These are phyloP conservation scores for Aplocera efformata DNA, from an alignment of 2,888 invertebrate species.

Conservation along the genomic window DNA sequence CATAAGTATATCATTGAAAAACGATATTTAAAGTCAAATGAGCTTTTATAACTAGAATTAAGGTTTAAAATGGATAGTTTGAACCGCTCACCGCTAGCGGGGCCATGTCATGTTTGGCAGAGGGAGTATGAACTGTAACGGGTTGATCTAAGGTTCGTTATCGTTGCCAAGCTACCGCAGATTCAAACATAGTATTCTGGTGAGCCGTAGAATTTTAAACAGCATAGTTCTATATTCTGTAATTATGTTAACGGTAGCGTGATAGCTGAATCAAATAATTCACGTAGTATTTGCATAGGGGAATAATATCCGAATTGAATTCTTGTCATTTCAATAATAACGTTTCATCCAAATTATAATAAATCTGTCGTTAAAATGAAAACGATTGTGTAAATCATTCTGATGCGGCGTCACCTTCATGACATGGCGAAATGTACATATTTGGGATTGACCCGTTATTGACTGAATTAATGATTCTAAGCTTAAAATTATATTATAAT, in stretches of 20 bases:
- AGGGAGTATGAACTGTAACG: too few relatives aligned
- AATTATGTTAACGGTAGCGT: slow-evolving; percentile 31
- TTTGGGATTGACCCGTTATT: slow-evolving; percentile 16
- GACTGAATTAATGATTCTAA: slow-evolving; percentile 9
- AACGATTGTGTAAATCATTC: slow-evolving; percentile 25
- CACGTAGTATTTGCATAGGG: slow-evolving; percentile 26
- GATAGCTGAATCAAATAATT: slow-evolving; percentile 24
- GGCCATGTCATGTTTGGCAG: too few relatives aligned
- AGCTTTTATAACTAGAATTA: too few relatives aligned
- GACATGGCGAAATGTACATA: slow-evolving; percentile 11
- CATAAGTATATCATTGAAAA: background rate
- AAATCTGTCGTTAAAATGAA: slow-evolving; percentile 30
- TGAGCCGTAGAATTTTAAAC: too few relatives aligned
- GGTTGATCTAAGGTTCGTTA: too few relatives aligned
- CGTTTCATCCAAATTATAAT: slow-evolving; percentile 28
- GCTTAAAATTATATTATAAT: too few relatives aligned
- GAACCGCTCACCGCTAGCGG: too few relatives aligned
- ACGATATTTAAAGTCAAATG: too few relatives aligned
- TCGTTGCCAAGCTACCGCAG: too few relatives aligned
- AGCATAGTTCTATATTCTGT: too few relatives aligned
- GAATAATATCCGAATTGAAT: slow-evolving; percentile 23
- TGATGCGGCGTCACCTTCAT: slow-evolving; percentile 20
- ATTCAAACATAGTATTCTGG: too few relatives aligned
- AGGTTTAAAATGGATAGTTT: too few relatives aligned
- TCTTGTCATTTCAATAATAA: slow-evolving; percentile 30